phyloP scores from a whole-genome alignment of 2,797 vertebrate genomes.

The Scolopax bukidnonensis region DNA sequence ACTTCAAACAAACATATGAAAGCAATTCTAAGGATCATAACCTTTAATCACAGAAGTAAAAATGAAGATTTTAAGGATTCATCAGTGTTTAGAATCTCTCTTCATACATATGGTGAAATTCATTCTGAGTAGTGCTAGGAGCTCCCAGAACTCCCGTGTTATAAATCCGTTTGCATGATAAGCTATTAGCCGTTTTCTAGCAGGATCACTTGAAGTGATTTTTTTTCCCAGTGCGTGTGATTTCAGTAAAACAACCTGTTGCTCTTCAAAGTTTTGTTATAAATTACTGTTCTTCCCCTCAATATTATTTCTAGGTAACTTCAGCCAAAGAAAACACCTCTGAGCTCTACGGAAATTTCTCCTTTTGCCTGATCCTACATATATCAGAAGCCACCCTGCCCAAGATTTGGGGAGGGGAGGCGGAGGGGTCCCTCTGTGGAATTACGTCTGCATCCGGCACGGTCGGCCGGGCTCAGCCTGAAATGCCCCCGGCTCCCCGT shows the following conservation, averaged over 20 bases:
- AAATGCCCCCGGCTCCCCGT: not conserved
- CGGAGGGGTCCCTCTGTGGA: constrained; percentile 1
- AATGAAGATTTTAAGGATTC: not conserved
- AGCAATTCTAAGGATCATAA: not conserved
- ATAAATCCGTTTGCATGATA: not conserved
- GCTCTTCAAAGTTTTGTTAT: constrained; percentile 42
- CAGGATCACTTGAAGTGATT: not conserved
- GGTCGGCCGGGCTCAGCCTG: not conserved
- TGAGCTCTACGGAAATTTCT: not conserved
- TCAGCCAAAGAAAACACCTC: constrained; percentile 60
- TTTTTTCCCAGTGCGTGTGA: not conserved
- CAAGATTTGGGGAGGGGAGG: constrained; percentile 18
- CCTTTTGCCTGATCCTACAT: not conserved
- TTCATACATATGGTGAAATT: not conserved
- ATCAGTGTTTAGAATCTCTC: not conserved
- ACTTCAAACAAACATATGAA: not conserved
- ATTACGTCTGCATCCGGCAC: not conserved
- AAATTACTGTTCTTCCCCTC: constrained; percentile 24
- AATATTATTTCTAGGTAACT: constrained; percentile 45
- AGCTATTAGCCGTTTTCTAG: not conserved
- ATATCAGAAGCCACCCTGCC: not conserved
- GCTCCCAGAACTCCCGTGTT: not conserved
- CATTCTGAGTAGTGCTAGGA: not conserved
- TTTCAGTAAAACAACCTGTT: constrained; percentile 45
- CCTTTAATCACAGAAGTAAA: not conserved